Evolutionary conservation across 1,140 invertebrate species (phyloP).

Genomic region (Euglossa dilemma): DNA sequence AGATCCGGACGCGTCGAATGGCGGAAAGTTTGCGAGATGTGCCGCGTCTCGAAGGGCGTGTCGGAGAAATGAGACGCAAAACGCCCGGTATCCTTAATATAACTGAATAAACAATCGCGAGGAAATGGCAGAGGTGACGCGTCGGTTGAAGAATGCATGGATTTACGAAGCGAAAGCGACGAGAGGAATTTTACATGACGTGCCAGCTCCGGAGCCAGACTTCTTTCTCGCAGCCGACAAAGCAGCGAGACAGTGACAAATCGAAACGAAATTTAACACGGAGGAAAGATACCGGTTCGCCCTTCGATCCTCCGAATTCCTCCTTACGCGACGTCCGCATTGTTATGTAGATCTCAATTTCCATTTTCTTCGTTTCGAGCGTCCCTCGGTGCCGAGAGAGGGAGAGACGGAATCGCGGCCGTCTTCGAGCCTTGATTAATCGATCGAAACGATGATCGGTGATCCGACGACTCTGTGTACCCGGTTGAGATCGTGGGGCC

Average conservation of each 20-base stretch:
- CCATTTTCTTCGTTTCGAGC: background rate
- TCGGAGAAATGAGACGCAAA: slow-evolving; percentile 6
- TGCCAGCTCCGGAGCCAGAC: background rate
- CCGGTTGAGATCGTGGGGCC: no score
- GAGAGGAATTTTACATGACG: slow-evolving; percentile 20
- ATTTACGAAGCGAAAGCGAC: slow-evolving; percentile 8
- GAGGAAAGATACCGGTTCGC: background rate
- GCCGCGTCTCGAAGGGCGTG: no score
- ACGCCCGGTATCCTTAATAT: slow-evolving; percentile 10
- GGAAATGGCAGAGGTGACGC: background rate
- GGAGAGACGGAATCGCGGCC: background rate
- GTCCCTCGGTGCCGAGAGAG: no score
- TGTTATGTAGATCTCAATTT: slow-evolving; percentile 16
- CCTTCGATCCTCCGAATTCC: slow-evolving; percentile 1
- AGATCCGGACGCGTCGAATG: background rate
- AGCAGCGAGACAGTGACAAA: slow-evolving; percentile 39
- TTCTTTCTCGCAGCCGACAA: slow-evolving; percentile 10
- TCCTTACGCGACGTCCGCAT: background rate
- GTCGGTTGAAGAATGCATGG: slow-evolving; percentile 25
- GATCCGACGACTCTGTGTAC: background rate
- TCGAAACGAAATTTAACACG: slow-evolving; percentile 43
- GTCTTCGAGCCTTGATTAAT: background rate
- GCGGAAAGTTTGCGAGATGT: background rate
- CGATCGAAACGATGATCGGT: slow-evolving; percentile 4
- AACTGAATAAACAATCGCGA: slow-evolving; percentile 17